Evolutionary conservation across 1,140 invertebrate species (phyloP).

Genomic region (Bombus fervidus): DNA sequence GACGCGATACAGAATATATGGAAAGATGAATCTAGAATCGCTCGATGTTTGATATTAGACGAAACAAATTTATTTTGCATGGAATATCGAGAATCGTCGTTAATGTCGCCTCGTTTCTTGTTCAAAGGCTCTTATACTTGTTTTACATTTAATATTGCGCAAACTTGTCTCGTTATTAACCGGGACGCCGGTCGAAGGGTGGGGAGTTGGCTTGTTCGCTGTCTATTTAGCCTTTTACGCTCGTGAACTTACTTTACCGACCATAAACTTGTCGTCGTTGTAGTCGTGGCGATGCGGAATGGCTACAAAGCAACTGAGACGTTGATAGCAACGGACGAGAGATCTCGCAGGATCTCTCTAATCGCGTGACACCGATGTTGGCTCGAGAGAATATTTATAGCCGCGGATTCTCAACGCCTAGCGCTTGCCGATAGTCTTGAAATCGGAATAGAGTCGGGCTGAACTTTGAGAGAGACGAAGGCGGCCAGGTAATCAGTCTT

Average conservation of each 20-base stretch:
- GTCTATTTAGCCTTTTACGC: background rate
- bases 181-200: slow-evolving; percentile 13
- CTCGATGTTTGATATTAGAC: background rate
- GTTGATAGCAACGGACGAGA: too few relatives aligned
- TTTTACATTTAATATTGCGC: slow-evolving; percentile 26
- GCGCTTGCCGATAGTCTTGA: background rate
- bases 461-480: background rate
- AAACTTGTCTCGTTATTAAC: slow-evolving; percentile 21
- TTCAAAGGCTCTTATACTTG: slow-evolving; percentile 35
- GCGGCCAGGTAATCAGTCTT: background rate
- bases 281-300: background rate
- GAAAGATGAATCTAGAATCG: background rate
- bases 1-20: background rate
- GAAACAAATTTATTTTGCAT: slow-evolving; percentile 12
- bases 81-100: slow-evolving; percentile 13
- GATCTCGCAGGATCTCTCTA: too few relatives aligned
- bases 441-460: background rate
- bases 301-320: too few relatives aligned
- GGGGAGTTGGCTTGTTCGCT: background rate
- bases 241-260: background rate
- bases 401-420: too few relatives aligned
- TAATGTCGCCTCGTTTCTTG: slow-evolving; percentile 43
- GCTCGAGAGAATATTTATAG: too few relatives aligned
- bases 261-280: background rate
- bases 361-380: too few relatives aligned